Percentiles rank a stretch among this genome's conserved stretches.
Conservation (phyloP, 2,888 invertebrate species). For the Neria commutata region DNA sequence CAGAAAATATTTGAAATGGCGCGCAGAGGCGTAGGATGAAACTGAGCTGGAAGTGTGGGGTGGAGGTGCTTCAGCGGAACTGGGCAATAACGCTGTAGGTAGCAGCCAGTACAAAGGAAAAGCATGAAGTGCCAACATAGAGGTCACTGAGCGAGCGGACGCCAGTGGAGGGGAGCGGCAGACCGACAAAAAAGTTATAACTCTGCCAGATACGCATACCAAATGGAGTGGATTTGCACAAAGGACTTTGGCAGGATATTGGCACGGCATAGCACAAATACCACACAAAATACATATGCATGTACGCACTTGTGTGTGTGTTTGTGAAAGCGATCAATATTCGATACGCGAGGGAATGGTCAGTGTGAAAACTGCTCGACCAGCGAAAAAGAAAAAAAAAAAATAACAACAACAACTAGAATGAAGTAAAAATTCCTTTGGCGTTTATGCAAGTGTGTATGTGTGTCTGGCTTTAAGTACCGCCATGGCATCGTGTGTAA, state of each 20-base stretch:
- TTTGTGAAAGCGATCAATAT: background rate
- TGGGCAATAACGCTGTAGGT: too few species aligned
- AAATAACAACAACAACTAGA: background rate
- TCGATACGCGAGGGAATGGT: background rate
- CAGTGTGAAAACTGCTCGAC: too few species aligned
- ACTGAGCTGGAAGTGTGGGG: too few species aligned
- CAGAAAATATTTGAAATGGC: background rate
- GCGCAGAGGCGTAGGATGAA: too few species aligned
- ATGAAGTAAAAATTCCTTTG: background rate
- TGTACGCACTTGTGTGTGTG: background rate
- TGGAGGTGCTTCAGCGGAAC: too few species aligned
- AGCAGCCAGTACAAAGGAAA: too few species aligned
- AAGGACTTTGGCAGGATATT: background rate
- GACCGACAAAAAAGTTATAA: background rate
- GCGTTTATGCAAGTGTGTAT: too few species aligned
- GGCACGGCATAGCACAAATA: background rate
- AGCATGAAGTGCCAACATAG: too few species aligned
- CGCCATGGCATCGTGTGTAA: too few species aligned
- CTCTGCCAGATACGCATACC: conserved; percentile 1
- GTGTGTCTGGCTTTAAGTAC: too few species aligned
- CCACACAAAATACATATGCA: background rate
- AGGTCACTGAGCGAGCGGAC: conserved; percentile 1
- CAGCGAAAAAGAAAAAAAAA: background rate
- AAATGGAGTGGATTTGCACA: conserved; percentile 1
- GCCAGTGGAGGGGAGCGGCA: too few species aligned